Evolutionary conservation across 2,113 vertebrate species (phyloP), one percentile per base, ranked within the genome.

Genomic region (Aix galericulata): DNA sequence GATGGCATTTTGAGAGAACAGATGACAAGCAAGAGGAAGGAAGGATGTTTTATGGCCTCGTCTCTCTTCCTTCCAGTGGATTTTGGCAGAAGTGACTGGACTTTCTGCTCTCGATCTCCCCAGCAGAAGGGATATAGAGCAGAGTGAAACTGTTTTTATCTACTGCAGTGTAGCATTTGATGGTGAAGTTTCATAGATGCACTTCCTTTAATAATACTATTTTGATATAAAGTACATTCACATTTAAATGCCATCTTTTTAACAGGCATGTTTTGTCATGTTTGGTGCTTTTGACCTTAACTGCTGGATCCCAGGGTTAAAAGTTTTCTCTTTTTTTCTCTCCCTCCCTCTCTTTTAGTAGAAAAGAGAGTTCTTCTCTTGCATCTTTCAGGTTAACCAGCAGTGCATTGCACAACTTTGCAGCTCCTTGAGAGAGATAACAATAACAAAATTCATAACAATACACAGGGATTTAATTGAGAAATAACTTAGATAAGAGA

Each of bases 1-100:
- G 73, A 78, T 46, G 60, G 62, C 77, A 75, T 55, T 92, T 81
- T 86, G 23, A 95, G 74, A 42, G 60, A 91, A 48, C 91, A 92
- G 64, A 59, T 94, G 77, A 94, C 73, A 36, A 84, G 53, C 34
- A 64, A 94, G 58, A 58, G 88, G 86, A 95, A 95, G 95, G 83
- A 94, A 97, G 95, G 80, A 93, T 86, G 92, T 84, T 95, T 91
- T 64, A 84, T 68, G 95, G 73, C 81, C 69, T 95, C 88, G 72
- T 9, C 73, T 78, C 46, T 92, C 60, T 92, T 95, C 77, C 91
- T 95, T 94, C 83, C 80, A 18, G 42, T 22, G 53, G 34, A 63
- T 78, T 94, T 95, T 94, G 94, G 94, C 91, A 95, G 46, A 92
- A 84, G 67, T 32, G 25, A 23, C 26, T 50, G 44, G 5, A 71